Conservation (phyloP, 1,140 invertebrate species). For the Drosophila auraria region DNA sequence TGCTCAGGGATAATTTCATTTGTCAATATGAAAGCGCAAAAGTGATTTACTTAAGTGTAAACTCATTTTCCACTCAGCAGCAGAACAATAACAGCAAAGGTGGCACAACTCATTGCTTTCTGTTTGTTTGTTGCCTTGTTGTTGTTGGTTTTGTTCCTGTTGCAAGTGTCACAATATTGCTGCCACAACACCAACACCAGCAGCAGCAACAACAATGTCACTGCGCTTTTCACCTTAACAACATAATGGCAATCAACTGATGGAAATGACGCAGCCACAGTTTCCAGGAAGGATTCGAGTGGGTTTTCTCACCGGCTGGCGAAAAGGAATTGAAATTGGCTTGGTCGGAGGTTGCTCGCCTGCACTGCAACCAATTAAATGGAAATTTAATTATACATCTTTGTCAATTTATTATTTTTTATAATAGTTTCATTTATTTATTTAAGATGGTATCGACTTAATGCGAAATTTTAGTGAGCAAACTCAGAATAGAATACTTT, state of each 20-base stretch:
- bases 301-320: conserved; percentile 17
- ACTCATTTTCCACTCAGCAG: conserved; percentile 76
- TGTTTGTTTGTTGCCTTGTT: conserved; percentile 14
- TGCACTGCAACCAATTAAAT: background rate
- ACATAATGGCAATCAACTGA: conserved; percentile 78
- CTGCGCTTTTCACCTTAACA: conserved; percentile 74
- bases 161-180: conserved; percentile 46
- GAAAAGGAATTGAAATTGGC: conserved; percentile 52
- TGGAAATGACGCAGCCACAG: conserved; percentile 62
- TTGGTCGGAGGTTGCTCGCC: conserved; percentile 1
- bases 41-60: conserved; percentile 80
- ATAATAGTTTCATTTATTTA: no score
- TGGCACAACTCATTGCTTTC: conserved; percentile 25
- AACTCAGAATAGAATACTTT: background rate
- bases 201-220: conserved; percentile 36
- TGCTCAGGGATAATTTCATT: conserved; percentile 53
- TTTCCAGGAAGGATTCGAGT: conserved; percentile 41
- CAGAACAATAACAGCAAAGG: conserved; percentile 51
- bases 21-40: conserved; percentile 70
- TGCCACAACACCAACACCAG: conserved; percentile 17
- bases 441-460: no score
- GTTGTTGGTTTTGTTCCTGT: conserved; percentile 3
- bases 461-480: no score
- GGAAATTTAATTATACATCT: no score
- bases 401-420: no score